Evolutionary conservation across 2,888 invertebrate species (phyloP).

Genomic region (Argyresthia albistria): DNA sequence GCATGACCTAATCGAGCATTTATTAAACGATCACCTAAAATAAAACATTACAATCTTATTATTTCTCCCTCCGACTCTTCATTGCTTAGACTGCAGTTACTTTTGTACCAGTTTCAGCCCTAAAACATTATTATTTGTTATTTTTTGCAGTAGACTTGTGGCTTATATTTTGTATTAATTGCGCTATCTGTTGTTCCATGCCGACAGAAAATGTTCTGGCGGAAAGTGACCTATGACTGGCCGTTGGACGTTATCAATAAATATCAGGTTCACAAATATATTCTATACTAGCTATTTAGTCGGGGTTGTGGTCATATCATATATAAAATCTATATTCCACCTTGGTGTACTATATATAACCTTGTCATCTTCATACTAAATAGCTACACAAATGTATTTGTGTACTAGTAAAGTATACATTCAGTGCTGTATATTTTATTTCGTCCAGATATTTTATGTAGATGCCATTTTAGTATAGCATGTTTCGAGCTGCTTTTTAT

Average conservation of each 20-base stretch:
- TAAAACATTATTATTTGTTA: neutral
- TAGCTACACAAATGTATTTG: constrained; percentile 31
- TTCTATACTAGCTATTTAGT: constrained; percentile 34
- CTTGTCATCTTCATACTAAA: constrained; percentile 26
- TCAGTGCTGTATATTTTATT: neutral
- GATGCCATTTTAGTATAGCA: constrained; percentile 3
- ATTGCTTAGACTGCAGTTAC: too few species aligned
- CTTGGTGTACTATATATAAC: neutral
- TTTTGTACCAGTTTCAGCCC: too few species aligned
- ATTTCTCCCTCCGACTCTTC: too few species aligned
- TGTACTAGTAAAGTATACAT: constrained; percentile 19
- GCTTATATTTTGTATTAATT: neutral
- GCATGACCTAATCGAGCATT: too few species aligned
- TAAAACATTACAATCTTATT: too few species aligned
- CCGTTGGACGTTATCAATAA: constrained; percentile 28
- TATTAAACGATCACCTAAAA: too few species aligned
- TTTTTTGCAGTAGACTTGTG: neutral
- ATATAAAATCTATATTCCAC: neutral
- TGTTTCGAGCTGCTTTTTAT: constrained; percentile 2
- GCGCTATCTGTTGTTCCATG: constrained; percentile 4
- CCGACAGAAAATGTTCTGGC: constrained; percentile 1
- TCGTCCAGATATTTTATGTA: constrained; percentile 6
- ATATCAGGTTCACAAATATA: constrained; percentile 31
- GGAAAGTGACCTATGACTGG: constrained; percentile 26
- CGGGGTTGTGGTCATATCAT: constrained; percentile 24